Conservation (phyloP, 2,113 vertebrate species). For the Calidris pygmaea region DNA sequence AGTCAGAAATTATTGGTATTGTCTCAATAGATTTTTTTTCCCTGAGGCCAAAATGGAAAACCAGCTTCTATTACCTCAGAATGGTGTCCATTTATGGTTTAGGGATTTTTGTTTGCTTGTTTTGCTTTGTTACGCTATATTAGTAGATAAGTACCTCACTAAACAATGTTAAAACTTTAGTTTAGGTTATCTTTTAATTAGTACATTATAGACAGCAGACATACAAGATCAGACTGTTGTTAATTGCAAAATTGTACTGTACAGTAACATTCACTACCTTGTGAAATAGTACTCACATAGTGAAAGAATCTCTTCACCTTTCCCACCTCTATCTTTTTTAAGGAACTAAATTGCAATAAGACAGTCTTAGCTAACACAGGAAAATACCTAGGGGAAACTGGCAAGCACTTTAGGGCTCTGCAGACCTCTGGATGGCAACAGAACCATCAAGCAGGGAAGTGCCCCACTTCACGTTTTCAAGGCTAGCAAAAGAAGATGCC, state of each 20-base stretch:
- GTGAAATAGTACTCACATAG: neutral
- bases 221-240: neutral
- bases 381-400: neutral
- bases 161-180: neutral
- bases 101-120: neutral
- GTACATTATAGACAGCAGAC: too few species aligned
- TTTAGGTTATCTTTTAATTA: neutral
- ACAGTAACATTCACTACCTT: neutral
- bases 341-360: neutral
- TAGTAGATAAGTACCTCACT: neutral
- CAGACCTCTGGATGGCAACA: neutral
- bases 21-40: neutral
- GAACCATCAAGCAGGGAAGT: neutral
- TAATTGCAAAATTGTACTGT: neutral
- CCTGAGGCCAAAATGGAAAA: neutral
- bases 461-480: neutral
- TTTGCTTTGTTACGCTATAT: neutral
- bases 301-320: neutral
- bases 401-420: neutral
- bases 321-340: neutral
- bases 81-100: neutral
- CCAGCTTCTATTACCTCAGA: neutral
- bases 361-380: neutral
- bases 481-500: neutral
- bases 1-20: neutral